A percentile compares a stretch with the other conserved stretches of the same genome.
These are phyloP conservation scores for Ceratina calcarata DNA, from an alignment of 1,140 invertebrate species.

Conservation along the genomic window DNA sequence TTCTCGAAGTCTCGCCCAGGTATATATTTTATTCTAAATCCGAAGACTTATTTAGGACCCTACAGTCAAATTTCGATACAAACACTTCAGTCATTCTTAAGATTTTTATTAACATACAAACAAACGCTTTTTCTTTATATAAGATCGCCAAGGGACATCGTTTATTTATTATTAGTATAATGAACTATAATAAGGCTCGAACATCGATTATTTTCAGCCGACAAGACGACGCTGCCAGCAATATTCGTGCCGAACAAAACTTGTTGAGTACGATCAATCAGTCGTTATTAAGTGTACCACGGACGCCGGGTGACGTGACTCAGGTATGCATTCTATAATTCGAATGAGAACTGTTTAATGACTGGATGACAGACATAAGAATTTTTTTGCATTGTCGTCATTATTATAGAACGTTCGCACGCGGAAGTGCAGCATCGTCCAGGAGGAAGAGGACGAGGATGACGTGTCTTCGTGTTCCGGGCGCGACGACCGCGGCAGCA, in stretches of 20 bases:
- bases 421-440: slow-evolving; percentile 93
- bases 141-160: neutral
- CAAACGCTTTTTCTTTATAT: neutral
- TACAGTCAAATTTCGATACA: too few relatives aligned
- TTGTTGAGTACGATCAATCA: slow-evolving; percentile 73
- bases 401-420: slow-evolving; percentile 80
- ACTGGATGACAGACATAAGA: neutral
- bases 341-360: neutral
- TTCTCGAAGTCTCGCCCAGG: slow-evolving; percentile 71
- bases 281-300: slow-evolving; percentile 82
- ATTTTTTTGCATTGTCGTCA: neutral
- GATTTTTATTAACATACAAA: neutral
- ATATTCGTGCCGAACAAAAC: slow-evolving; percentile 77
- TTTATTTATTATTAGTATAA: neutral
- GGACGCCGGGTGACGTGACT: slow-evolving; percentile 83
- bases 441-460: slow-evolving; percentile 89
- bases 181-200: neutral
- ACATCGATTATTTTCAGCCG: slow-evolving; percentile 59
- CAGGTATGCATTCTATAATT: slow-evolving; percentile 78
- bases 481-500: slow-evolving; percentile 79
- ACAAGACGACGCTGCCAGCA: slow-evolving; percentile 68
- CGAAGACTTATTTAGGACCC: too few relatives aligned
- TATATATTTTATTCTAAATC: slow-evolving; percentile 38
- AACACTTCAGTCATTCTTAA: too few relatives aligned
- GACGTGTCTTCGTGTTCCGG: slow-evolving; percentile 81